Base-by-base conservation (phyloP, 2,113 vertebrate genomes). In the Ceyx margarethae region DNA sequence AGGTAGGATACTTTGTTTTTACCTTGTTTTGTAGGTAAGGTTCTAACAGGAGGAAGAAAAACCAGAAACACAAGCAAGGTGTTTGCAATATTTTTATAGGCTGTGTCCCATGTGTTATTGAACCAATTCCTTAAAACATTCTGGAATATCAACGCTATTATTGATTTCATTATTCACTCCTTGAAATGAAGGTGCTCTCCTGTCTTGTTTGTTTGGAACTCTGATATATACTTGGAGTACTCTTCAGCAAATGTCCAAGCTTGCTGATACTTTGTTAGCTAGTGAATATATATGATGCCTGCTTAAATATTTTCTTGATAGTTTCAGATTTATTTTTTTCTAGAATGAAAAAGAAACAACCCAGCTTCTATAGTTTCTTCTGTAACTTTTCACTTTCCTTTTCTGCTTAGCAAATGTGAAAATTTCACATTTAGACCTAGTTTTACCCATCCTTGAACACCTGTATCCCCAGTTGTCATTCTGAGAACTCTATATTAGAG, bases 161-260 rank as follows among this genome's bases (percentile, higher is more conserved):
- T 10, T 56, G 6, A 18, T 86, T 75, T 71, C 3, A 40, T 40
- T 8, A 53, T 42, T 83, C 10, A 6, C 3, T 77, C 13, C n/a
- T 83, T 68, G 48, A 77, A 82, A 9, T 54, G 25, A 76, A 42
- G 19, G 87, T 81, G 7, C 5, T 75, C 66, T 94, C 45, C 19
- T 81, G 31, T 81, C 31, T 76, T 43, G 37, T 10, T 81, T 57
- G 2, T 72, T 84, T 51, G 18, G 31, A 79, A 17, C 20, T 65
- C 53, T 0, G 4, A 10, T 62, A 10, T 2, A 0, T 66, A 15
- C 1, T 1, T 66, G 33, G 42, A 69, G 26, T 51, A 10, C 54
- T 31, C 18, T 80, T 21, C 28, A 37, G 31, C 29, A 46, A 50
- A 33, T 45, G 23, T 31, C 58, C 14, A 26, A 69, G 21, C 37